phyloP scores from a whole-genome alignment of 2,797 vertebrate species.

The Oreochromis mossambicus region DNA sequence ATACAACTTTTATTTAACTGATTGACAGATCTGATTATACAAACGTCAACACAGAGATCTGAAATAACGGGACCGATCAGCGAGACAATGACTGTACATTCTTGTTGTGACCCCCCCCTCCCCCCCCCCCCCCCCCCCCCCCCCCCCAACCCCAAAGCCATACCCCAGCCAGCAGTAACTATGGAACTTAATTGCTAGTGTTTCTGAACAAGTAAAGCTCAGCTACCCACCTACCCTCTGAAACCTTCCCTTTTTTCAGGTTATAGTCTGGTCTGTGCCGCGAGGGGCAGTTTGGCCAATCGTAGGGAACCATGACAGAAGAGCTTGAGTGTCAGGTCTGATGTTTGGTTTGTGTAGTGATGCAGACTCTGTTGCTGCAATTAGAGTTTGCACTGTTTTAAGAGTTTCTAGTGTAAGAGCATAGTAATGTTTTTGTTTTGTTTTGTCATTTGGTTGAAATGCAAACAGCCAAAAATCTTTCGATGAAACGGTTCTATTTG shows the following conservation, averaged over 20 bases:
- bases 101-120: conserved; percentile 47
- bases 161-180: conserved; percentile 36
- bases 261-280: conserved; percentile 17
- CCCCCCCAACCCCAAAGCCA: neutral
- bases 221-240: conserved; percentile 29
- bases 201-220: conserved; percentile 68
- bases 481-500: neutral
- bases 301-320: conserved; percentile 1
- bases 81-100: conserved; percentile 77
- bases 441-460: conserved; percentile 58
- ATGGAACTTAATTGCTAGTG: conserved; percentile 56
- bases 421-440: conserved; percentile 20
- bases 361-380: conserved; percentile 19
- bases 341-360: conserved; percentile 28
- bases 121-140: neutral
- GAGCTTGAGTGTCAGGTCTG: neutral
- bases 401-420: conserved; percentile 35
- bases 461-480: conserved; percentile 50
- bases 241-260: conserved; percentile 21
- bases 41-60: conserved; percentile 79
- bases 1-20: conserved; percentile 83
- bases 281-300: conserved; percentile 16
- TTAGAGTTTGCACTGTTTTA: conserved; percentile 10
- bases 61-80: conserved; percentile 80
- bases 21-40: conserved; percentile 81